Base-by-base conservation (phyloP, 2,888 invertebrate species). In the Asteroscopus sphinx region DNA sequence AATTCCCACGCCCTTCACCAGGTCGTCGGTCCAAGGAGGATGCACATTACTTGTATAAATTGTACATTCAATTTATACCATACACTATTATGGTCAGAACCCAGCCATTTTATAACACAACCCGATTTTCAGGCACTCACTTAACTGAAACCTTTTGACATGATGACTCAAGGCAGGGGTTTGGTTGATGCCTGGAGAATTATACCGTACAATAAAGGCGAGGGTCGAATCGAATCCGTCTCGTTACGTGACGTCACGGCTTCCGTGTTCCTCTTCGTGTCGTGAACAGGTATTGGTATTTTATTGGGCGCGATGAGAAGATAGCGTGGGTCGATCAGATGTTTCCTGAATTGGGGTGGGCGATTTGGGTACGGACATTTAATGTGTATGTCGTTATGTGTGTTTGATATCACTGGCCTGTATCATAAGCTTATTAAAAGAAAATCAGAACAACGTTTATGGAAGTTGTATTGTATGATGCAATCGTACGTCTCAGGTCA, bases 261-360 rank as follows among this genome's bases (percentile, higher is more conserved):
- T 67, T 65, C 69, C 70, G 63, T 58, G 66, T 53, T 57, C 55
- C 41, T 42, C 65, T 49, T 69, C 63, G 56, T 68, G 59, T 74
- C 61, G 63, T 40, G 60, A 63, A 47, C 70, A 70, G 62, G 76
- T 67, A 75, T 70, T 59, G 73, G 53, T 54, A 63, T 77, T 77
- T 77, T 76, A 77, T 75, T 77, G 44, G 48, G 44, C 33, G 48
- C 61, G 67, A 70, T 70, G 73, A 75, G 49, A 51, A 54, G 60
- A 63, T 53, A 71, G 47, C 45, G 51, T 25, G 42, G 45, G 26
- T 60, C 46, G 63, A 71, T 60, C 33, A 21, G 30, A 39, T 36
- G 28, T 46, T 37, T 45, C 40, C 17, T n/a, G 13, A 65, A 65
- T 56, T 48, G 39, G 42, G 36, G 37, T 44, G 37, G 15, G 39